Evolutionary conservation across 2,888 invertebrate genomes (phyloP), one percentile per base, ranked within the genome.

Genomic region (Lobophora halterata): DNA sequence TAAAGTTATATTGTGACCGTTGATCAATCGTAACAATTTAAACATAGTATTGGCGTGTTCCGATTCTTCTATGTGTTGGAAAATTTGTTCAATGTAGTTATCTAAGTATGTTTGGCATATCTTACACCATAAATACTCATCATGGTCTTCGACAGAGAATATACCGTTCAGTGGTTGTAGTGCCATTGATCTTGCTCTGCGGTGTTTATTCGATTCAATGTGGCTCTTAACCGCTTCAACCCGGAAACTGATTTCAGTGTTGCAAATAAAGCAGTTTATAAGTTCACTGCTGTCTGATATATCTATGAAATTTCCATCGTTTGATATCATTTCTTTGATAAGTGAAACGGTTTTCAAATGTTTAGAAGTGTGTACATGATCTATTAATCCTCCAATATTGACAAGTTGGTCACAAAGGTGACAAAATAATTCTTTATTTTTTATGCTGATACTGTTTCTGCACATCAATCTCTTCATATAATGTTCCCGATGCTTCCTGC

Each of bases 101-200:
- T 69, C 62, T 33, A 77, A 65, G 35, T 64, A 74, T 5, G 52
- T 45, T 46, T 67, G 56, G 27, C 77, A 78, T 5, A 78, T 53
- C 58, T 77, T 78, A 31, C 77, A 78, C 71, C 69, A 77, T 3
- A 76, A 35, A 11, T 68, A 63, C n/a, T 61, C 50, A 25, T 61
- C 49, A 17, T 36, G 55, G n/a, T 58, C 60, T 32, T 69, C 64
- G 0, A 75, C 66, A 7, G 72, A 68, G 43, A 75, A 72, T 52
- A 78, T 72, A 1, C 68, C 76, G 41, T 78, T 76, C 12, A 61
- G 47, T 4, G 74, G 71, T 41, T 74, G 75, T 1, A 77, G 54
- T 6, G 58, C 64, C 44, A 74, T 68, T 1, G 70, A 52, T 17
- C 63, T 53, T 5, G 64, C 65, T 51, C 62, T 49, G 42, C 27